A percentile compares a stretch with the other conserved stretches of the same genome.
Conservation (phyloP, 2,888 invertebrate genomes). For the Cenopis cana region DNA sequence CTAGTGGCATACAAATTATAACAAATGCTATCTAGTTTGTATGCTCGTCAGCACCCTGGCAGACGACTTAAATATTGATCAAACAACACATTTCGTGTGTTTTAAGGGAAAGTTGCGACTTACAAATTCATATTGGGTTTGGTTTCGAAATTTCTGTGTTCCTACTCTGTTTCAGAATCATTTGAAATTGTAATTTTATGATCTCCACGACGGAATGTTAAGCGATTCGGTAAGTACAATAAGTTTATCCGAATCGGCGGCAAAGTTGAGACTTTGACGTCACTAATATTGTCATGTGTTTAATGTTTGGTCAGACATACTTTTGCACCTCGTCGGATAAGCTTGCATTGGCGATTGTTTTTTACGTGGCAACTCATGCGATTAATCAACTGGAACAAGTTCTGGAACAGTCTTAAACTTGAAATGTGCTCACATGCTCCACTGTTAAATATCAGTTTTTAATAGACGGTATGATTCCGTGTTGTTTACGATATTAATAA, state of each 20-base stretch:
- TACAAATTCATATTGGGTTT: conserved; percentile 50
- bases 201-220: conserved; percentile 30
- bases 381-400: conserved; percentile 4
- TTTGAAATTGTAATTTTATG: conserved; percentile 39
- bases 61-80: conserved; percentile 80
- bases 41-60: conserved; percentile 72
- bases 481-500: not conserved
- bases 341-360: conserved; percentile 29
- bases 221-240: conserved; percentile 37
- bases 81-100: conserved; percentile 52
- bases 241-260: conserved; percentile 26
- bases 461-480: not conserved
- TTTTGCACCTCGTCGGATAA: conserved; percentile 25
- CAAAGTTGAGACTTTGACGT: not conserved
- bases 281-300: not conserved
- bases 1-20: conserved; percentile 73
- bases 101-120: conserved; percentile 67
- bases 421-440: not conserved
- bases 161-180: conserved; percentile 40
- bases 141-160: conserved; percentile 44
- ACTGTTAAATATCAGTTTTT: not conserved
- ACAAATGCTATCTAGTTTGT: conserved; percentile 62
- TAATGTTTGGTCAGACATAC: not conserved
- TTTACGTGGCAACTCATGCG: conserved; percentile 3
- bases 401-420: conserved; percentile 14